Percentiles rank a stretch among this genome's conserved stretches.
phyloP scores from a whole-genome alignment of 2,888 invertebrate species.

The Lithophane socia region DNA sequence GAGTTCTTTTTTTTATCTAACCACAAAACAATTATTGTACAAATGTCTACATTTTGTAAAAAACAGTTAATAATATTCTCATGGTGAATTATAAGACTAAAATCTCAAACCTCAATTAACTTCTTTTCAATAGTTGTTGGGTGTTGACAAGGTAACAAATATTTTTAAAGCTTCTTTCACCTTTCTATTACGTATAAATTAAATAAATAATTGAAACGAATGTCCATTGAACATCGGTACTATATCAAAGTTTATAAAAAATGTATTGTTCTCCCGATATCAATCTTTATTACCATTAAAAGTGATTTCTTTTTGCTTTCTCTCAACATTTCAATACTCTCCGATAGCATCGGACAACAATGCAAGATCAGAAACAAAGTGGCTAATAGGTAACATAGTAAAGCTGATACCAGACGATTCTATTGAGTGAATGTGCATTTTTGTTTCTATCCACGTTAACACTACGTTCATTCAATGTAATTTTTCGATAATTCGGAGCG shows the following conservation, averaged over 20 bases:
- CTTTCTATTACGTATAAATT: slow-evolving; percentile 18
- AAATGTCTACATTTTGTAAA: too few species aligned
- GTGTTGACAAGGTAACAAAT: not conserved
- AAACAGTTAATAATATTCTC: too few species aligned
- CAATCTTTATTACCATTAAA: slow-evolving; percentile 47
- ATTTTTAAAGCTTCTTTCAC: not conserved
- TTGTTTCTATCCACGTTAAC: not conserved
- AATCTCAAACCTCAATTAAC: not conserved
- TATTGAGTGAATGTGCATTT: not conserved
- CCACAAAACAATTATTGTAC: too few species aligned
- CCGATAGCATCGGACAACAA: slow-evolving; percentile 55
- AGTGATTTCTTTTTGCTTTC: slow-evolving; percentile 63
- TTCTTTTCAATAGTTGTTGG: not conserved
- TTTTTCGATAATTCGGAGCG: not conserved
- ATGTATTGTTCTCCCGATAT: slow-evolving; percentile 51
- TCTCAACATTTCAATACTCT: slow-evolving; percentile 53
- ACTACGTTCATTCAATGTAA: not conserved
- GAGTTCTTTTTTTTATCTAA: too few species aligned
- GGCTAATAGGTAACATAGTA: not conserved
- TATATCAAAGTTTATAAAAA: slow-evolving; percentile 20
- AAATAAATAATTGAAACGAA: slow-evolving; percentile 32
- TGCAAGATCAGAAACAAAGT: slow-evolving; percentile 35
- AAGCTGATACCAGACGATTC: slow-evolving; percentile 1
- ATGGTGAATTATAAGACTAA: too few species aligned
- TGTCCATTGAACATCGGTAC: slow-evolving; percentile 16